Base-by-base conservation (phyloP, 2,888 invertebrate genomes). In the Macrosoma leucophasiata region DNA sequence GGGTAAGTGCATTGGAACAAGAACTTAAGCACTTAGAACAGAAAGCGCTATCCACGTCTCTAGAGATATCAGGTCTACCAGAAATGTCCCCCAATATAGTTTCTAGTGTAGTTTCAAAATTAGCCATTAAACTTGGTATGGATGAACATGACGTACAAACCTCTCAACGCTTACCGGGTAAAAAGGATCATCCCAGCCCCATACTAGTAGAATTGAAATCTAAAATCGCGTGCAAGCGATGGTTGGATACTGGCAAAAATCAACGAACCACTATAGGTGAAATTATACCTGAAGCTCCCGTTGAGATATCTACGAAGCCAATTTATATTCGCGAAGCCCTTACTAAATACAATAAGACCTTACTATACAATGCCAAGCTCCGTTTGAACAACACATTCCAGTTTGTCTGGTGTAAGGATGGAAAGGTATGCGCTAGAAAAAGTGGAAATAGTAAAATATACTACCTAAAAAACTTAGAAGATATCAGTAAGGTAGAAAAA, bases 391-490 rank as follows among this genome's bases (percentile, higher is more conserved):
- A 20, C 9, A 30, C 33, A 4, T 43, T 13, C 33, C 36, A 52
- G 25, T 49, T 40, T 36, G 24, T 49, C 9, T 52, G 49, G 48
- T 44, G 40, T 24, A 49, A 46, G 23, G 36, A 48, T 22, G 48
- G 44, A 8, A 45, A 41, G 17, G 39, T 51, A 3, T 47, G 31
- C 37, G 45, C 23, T 12, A 38, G 46, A 13, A 45, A 48, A 39
- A 37, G 11, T 13, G 8, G 21, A 10, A 43, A 29, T 13, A 44
- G 39, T 24, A 45, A 43, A 42, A 48, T 45, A 2, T 29, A 30
- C 20, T 31, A 41, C 17, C 42, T 44, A n/a, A 26, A 26, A 4
- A 29, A 25, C 3, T 5, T 28, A 6, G 6, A 28, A 21, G 39
- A 41, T 20, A 38, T 41, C n/a, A n/a, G n/a, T 4, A 19, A 35